Conservation (phyloP, 2,888 invertebrate genomes). For the Papilio demoleus region DNA sequence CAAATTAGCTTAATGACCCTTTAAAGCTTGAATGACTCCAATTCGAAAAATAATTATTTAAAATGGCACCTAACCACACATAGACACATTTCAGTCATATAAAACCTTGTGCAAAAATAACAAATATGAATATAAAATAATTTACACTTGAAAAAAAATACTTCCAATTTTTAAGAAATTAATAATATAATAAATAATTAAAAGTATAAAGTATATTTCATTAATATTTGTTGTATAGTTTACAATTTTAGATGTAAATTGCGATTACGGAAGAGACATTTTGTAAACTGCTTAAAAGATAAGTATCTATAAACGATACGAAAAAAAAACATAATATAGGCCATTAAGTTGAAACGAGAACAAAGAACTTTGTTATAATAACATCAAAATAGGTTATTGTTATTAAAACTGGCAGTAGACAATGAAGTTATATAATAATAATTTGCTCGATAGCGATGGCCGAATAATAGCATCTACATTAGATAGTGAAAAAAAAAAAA, state of each 20-base stretch:
- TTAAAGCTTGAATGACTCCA: too few relatives aligned
- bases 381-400: conserved; percentile 32
- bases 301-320: not conserved
- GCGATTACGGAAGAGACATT: not conserved
- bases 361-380: conserved; percentile 27
- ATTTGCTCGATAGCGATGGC: conserved; percentile 30
- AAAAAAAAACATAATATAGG: conserved; percentile 2
- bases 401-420: conserved; percentile 25
- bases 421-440: conserved; percentile 35
- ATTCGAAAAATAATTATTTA: too few relatives aligned
- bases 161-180: too few relatives aligned
- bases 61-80: too few relatives aligned
- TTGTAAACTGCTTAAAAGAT: not conserved
- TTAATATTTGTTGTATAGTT: too few relatives aligned
- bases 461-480: conserved; percentile 31
- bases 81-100: too few relatives aligned
- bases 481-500: conserved; percentile 11
- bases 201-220: too few relatives aligned
- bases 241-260: too few relatives aligned
- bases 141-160: too few relatives aligned
- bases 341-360: conserved; percentile 24
- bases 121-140: too few relatives aligned
- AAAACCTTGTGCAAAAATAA: too few relatives aligned
- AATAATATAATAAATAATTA: too few relatives aligned
- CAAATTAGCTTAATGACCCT: not conserved